These are phyloP conservation scores for Dione juno DNA, from an alignment of 2,888 invertebrate species.

Conservation along the genomic window DNA sequence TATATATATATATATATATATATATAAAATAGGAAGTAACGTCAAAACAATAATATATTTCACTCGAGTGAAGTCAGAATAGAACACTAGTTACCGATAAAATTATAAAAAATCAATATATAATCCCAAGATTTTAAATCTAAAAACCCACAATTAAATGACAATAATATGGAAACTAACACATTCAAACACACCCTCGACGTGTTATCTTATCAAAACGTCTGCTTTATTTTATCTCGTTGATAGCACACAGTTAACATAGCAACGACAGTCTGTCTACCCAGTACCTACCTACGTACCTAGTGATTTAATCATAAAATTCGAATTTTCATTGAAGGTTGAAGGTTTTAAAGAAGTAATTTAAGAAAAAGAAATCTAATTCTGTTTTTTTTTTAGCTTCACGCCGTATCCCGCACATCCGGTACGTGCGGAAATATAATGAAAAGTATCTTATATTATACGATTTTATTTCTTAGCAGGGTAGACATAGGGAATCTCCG, in stretches of 20 bases:
- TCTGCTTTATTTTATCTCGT: slow-evolving; percentile 52
- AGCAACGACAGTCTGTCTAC: slow-evolving; percentile 38
- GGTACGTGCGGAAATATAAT: no score
- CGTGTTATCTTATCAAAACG: slow-evolving; percentile 53
- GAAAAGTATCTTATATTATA: no score
- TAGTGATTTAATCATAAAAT: slow-evolving; percentile 1
- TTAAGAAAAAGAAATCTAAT: no score
- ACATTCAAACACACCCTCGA: slow-evolving; percentile 27
- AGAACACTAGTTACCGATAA: no score
- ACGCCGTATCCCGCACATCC: no score
- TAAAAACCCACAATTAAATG: background rate
- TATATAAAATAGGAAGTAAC: background rate
- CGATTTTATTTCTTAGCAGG: no score
- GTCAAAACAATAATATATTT: no score
- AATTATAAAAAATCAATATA: background rate
- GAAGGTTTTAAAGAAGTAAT: background rate
- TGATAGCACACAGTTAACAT: slow-evolving; percentile 46
- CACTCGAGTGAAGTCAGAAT: no score
- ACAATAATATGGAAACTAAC: slow-evolving; percentile 21
- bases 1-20: no score
- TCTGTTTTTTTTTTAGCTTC: background rate
- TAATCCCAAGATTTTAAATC: background rate
- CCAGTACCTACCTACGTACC: background rate
- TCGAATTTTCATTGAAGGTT: background rate
- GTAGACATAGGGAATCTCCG: no score